phyloP scores from a whole-genome alignment of 2,113 vertebrate species.

The Pelecanoides urinatrix region DNA sequence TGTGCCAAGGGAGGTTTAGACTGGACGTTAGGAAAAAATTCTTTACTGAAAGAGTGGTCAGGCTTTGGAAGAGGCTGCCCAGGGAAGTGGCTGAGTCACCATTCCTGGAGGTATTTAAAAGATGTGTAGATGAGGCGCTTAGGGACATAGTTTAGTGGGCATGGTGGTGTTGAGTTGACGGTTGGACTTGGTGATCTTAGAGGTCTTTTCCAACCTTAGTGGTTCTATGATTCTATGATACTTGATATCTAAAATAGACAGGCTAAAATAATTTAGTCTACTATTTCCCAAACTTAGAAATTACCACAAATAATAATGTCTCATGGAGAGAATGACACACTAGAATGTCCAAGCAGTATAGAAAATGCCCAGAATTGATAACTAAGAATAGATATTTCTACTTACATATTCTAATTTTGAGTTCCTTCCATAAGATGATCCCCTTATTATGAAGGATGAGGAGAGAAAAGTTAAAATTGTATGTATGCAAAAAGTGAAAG shows the following conservation, averaged over 20 bases:
- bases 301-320: not conserved
- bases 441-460: not conserved
- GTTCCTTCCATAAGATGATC: not conserved
- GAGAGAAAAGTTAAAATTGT: not conserved
- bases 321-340: not conserved
- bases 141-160: no score
- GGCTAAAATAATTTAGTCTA: not conserved
- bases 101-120: no score
- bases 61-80: no score
- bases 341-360: not conserved
- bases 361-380: not conserved
- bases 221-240: no score
- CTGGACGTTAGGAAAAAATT: no score
- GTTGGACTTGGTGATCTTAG: no score
- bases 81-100: no score
- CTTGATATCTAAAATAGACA: not conserved
- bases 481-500: not conserved
- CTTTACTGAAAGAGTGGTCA: no score
- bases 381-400: not conserved
- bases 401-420: not conserved
- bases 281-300: not conserved
- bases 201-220: no score
- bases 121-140: no score
- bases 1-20: no score
- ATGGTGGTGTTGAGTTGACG: no score